These are phyloP conservation scores for Saguinus midas DNA, from an alignment of 2,113 vertebrate genomes.

Conservation along the genomic window DNA sequence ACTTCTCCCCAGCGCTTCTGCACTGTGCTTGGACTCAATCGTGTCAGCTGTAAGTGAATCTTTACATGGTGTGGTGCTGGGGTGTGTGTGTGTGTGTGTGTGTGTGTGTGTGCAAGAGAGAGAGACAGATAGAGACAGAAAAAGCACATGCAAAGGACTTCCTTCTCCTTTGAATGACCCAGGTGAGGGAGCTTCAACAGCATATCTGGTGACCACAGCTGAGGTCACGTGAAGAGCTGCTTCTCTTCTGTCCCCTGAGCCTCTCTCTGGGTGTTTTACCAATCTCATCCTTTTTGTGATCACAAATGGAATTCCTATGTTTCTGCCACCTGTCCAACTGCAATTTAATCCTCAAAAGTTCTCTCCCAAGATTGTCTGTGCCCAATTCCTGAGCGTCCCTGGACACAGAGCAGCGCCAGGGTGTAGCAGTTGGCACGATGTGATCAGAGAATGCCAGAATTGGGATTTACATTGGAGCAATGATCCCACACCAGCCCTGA, in stretches of 20 bases:
- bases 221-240: background rate
- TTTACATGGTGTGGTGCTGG: background rate
- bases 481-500: background rate
- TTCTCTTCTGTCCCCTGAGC: background rate
- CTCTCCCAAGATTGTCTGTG: background rate
- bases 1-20: too few relatives aligned
- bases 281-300: background rate
- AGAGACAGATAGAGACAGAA: background rate
- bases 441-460: background rate
- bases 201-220: background rate
- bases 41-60: background rate
- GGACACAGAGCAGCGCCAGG: too few relatives aligned
- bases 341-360: background rate
- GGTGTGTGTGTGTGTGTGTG: too few relatives aligned
- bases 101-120: background rate
- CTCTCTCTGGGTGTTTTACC: background rate
- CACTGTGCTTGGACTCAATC: fast-evolving
- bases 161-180: background rate
- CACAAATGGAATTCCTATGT: background rate
- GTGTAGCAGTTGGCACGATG: too few relatives aligned
- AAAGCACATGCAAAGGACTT: too few relatives aligned
- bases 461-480: background rate
- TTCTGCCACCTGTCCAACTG: background rate
- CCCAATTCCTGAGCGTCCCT: background rate
- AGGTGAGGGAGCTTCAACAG: background rate